Percentiles rank a stretch among this genome's conserved stretches.
phyloP scores from a whole-genome alignment of 2,888 invertebrate genomes.

The Zaprionus obscuricornis region DNA sequence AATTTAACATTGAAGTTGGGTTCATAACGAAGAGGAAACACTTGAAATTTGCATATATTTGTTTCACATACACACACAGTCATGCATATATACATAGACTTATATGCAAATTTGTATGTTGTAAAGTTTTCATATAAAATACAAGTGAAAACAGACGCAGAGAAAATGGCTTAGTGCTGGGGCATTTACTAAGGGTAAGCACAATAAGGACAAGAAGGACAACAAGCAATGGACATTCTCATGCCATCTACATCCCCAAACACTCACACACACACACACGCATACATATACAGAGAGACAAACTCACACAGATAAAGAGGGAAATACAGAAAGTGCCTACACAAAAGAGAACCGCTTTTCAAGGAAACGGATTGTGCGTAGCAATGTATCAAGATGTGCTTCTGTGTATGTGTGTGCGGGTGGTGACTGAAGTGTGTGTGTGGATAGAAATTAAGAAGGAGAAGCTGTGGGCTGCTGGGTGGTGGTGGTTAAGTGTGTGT shows the following conservation, averaged over 20 bases:
- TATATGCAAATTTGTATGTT: slow-evolving; percentile 73
- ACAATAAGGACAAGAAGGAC: slow-evolving; percentile 70
- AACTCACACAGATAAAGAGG: slow-evolving; percentile 24
- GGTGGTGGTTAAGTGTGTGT: slow-evolving; percentile 24
- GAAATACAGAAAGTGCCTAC: slow-evolving; percentile 60
- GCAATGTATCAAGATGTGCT: slow-evolving; percentile 44
- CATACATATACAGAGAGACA: slow-evolving; percentile 5
- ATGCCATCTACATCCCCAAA: slow-evolving; percentile 46
- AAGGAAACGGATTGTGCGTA: slow-evolving; percentile 76
- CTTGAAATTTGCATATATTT: slow-evolving; percentile 81
- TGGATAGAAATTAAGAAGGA: too few species aligned
- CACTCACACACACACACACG: not conserved
- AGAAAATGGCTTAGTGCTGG: slow-evolving; percentile 44
- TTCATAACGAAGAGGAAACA: slow-evolving; percentile 82
- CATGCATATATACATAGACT: slow-evolving; percentile 34
- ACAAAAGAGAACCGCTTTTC: slow-evolving; percentile 65
- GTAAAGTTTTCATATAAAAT: slow-evolving; percentile 80
- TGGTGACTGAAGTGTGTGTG: slow-evolving; percentile 27
- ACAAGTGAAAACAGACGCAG: slow-evolving; percentile 73
- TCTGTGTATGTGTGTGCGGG: slow-evolving; percentile 33
- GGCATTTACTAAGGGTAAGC: slow-evolving; percentile 53
- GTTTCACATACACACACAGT: slow-evolving; percentile 38
- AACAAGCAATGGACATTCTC: slow-evolving; percentile 54
- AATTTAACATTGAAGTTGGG: slow-evolving; percentile 80
- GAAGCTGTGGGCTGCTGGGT: not conserved